Evolutionary conservation across 2,797 vertebrate genomes (phyloP).

Genomic region (Onychomys torridus): DNA sequence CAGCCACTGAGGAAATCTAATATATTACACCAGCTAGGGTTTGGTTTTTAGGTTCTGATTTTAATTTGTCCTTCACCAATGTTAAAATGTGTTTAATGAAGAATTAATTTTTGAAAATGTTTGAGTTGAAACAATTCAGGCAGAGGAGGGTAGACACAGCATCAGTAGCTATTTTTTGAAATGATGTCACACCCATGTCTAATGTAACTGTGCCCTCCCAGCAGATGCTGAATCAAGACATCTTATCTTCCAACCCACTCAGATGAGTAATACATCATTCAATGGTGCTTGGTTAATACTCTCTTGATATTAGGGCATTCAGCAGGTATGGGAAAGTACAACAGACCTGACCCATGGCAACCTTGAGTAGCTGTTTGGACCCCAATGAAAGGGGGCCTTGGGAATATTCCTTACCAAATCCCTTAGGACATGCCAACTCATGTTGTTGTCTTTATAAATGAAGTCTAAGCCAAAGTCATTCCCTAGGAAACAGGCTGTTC

Average conservation of each 20-base stretch:
- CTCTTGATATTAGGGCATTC: not conserved
- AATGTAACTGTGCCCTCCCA: not conserved
- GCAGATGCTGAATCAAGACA: not conserved
- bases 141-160: not conserved
- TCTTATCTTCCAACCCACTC: not conserved
- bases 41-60: not conserved
- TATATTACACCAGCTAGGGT: not conserved
- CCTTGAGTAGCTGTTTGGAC: slow-evolving; percentile 1
- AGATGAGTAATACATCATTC: not conserved
- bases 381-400: not conserved
- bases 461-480: slow-evolving; percentile 28
- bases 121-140: not conserved
- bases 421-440: slow-evolving; percentile 29
- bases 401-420: slow-evolving; percentile 8
- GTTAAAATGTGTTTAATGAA: not conserved
- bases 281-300: not conserved
- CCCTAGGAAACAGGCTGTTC: slow-evolving; percentile 10
- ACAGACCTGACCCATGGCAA: not conserved
- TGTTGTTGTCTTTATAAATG: slow-evolving; percentile 48
- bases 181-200: not conserved
- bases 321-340: not conserved
- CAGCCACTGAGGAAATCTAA: not conserved
- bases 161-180: not conserved
- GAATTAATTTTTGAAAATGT: slow-evolving; percentile 5
- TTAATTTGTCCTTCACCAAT: not conserved